Evolutionary conservation across 2,888 invertebrate genomes (phyloP).

Genomic region (Auanema freiburgensis): DNA sequence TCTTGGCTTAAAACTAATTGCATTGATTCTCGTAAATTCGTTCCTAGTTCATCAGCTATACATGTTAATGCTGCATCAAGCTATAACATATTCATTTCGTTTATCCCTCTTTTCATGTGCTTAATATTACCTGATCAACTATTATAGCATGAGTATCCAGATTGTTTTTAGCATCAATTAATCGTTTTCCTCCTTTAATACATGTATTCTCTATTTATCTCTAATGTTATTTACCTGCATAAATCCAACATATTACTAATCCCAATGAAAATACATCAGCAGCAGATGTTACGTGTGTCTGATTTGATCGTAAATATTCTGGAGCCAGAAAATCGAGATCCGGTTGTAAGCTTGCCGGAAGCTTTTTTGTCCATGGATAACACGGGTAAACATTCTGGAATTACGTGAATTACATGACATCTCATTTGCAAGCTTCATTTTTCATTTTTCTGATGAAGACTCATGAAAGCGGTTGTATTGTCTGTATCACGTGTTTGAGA

Average conservation of each 20-base stretch:
- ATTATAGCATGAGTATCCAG: conserved; percentile 85
- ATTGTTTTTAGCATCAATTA: conserved; percentile 88
- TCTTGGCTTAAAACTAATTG: conserved; percentile 66
- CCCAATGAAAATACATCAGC: conserved; percentile 97
- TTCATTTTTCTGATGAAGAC: too few relatives aligned
- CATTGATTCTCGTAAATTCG: conserved; percentile 52
- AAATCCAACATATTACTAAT: conserved; percentile 87
- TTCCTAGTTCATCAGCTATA: conserved; percentile 75
- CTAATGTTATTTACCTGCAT: conserved; percentile 73
- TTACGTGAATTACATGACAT: too few relatives aligned
- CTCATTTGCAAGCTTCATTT: conserved; percentile 29
- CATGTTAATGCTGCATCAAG: conserved; percentile 54
- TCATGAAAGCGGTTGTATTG: background rate
- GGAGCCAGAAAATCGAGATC: conserved; percentile 92
- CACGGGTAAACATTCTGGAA: conserved; percentile 79
- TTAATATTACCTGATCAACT: conserved; percentile 84
- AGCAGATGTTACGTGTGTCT: conserved; percentile 72
- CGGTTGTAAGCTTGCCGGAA: conserved; percentile 89
- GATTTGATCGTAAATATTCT: conserved; percentile 76
- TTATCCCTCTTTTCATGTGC: background rate
- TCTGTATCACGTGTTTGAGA: background rate
- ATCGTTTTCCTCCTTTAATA: conserved; percentile 79
- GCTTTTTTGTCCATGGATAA: conserved; percentile 85
- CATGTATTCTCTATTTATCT: too few relatives aligned
- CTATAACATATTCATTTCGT: too few relatives aligned